Percentiles rank a stretch among this genome's conserved stretches.
Conservation (phyloP, 2,888 invertebrate species). For the Leucoma salicis region DNA sequence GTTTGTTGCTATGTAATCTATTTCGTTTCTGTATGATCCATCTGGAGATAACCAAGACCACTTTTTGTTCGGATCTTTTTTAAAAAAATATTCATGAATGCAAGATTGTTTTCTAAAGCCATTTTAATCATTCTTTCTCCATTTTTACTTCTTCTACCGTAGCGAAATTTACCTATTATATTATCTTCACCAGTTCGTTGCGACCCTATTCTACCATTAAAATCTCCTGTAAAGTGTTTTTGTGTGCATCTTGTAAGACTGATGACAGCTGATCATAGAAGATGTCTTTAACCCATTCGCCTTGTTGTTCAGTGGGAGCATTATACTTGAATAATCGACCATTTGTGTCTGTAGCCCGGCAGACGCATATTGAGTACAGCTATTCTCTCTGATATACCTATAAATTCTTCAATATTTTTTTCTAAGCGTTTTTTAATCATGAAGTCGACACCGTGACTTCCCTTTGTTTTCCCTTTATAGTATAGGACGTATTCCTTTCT, state of each 20-base stretch:
- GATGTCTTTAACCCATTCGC: constrained; percentile 4
- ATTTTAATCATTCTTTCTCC: constrained; percentile 6
- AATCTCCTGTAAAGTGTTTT: not conserved
- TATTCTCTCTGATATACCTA: constrained; percentile 9
- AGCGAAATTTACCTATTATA: constrained; percentile 8
- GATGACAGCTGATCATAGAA: constrained; percentile 9
- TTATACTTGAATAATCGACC: constrained; percentile 14
- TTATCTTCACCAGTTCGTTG: not conserved
- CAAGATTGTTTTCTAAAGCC: constrained; percentile 7
- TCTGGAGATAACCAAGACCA: not conserved
- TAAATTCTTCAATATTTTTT: constrained; percentile 6
- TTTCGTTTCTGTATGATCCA: too few relatives aligned
- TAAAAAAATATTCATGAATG: constrained; percentile 9
- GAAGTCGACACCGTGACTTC: not conserved
- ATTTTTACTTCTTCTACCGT: constrained; percentile 9
- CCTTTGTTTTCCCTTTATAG: constrained; percentile 13
- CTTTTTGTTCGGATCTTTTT: constrained; percentile 7
- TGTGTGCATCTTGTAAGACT: not conserved
- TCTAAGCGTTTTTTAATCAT: constrained; percentile 1
- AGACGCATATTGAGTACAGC: constrained; percentile 6
- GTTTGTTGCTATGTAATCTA: not conserved
- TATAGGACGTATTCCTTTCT: constrained; percentile 2
- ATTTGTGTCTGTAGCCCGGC: constrained; percentile 6
- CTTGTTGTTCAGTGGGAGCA: constrained; percentile 10
- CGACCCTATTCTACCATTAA: not conserved